Percentiles rank a stretch among this genome's conserved stretches.
Conservation (phyloP, 2,888 invertebrate genomes). For the Euproctis similis region DNA sequence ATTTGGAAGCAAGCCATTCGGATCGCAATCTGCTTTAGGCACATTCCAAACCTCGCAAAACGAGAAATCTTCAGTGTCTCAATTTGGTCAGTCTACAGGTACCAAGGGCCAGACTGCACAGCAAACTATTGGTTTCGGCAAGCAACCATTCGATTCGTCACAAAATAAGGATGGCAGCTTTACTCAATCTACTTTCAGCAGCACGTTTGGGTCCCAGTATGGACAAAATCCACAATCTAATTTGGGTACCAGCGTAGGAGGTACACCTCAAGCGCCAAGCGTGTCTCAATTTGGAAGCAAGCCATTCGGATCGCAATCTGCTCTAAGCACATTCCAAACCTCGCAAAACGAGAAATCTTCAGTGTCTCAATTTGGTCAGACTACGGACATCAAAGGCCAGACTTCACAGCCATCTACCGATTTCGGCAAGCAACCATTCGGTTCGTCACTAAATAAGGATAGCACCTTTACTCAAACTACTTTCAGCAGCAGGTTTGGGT, state of each 20-base stretch:
- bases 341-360: not conserved
- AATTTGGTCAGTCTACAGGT: not conserved
- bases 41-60: not conserved
- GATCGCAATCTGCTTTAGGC: not conserved
- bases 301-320: not conserved
- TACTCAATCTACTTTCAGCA: not conserved
- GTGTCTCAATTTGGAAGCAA: not conserved
- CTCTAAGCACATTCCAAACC: not conserved
- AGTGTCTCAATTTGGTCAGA: not conserved
- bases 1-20: not conserved
- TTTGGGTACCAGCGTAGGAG: not conserved
- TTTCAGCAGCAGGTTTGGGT: not conserved
- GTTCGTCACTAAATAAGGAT: not conserved
- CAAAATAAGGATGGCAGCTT: not conserved
- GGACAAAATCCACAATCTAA: not conserved
- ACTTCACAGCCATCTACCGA: not conserved
- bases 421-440: not conserved
- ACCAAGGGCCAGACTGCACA: not conserved
- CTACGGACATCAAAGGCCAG: not conserved
- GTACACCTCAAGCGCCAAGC: not conserved
- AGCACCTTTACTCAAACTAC: slow-evolving; percentile 1
- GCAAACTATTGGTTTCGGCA: not conserved
- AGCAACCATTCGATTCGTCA: slow-evolving; percentile 1
- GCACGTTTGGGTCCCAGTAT: not conserved
- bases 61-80: not conserved